A percentile compares a stretch with the other conserved stretches of the same genome.
These are phyloP conservation scores for Notoglanidium macrostoma DNA, from an alignment of 2,797 vertebrate genomes.

Conservation along the genomic window DNA sequence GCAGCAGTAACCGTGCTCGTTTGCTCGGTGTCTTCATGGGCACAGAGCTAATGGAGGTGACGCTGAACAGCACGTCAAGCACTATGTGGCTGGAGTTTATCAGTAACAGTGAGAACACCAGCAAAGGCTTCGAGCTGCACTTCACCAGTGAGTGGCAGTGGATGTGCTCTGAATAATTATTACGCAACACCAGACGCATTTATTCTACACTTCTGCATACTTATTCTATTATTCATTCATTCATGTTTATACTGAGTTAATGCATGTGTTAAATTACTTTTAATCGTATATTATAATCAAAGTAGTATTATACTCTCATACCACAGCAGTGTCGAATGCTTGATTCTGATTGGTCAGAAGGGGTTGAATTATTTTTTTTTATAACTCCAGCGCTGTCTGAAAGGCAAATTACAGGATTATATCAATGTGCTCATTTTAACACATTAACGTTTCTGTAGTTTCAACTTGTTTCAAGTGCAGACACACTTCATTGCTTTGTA, in stretches of 20 bases:
- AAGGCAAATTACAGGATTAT: neutral
- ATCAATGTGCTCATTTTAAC: neutral
- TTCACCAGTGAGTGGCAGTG: conserved; percentile 88
- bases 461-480: too few species aligned
- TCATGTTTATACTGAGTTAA: neutral
- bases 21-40: conserved; percentile 87
- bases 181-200: conserved; percentile 4
- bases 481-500: neutral
- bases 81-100: conserved; percentile 96
- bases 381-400: neutral
- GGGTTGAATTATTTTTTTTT: neutral
- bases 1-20: conserved; percentile 87
- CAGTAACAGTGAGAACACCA: conserved; percentile 87
- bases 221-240: neutral
- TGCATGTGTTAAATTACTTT: neutral
- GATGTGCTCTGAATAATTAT: conserved; percentile 11
- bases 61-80: conserved; percentile 95
- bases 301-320: neutral
- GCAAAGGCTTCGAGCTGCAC: conserved; percentile 93
- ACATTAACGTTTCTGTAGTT: neutral
- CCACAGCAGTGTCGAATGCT: neutral
- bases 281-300: neutral
- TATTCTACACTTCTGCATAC: neutral
- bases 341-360: neutral
- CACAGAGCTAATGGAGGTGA: conserved; percentile 83